phyloP scores from a whole-genome alignment of 2,888 invertebrate species.

The Spialia ferax region DNA sequence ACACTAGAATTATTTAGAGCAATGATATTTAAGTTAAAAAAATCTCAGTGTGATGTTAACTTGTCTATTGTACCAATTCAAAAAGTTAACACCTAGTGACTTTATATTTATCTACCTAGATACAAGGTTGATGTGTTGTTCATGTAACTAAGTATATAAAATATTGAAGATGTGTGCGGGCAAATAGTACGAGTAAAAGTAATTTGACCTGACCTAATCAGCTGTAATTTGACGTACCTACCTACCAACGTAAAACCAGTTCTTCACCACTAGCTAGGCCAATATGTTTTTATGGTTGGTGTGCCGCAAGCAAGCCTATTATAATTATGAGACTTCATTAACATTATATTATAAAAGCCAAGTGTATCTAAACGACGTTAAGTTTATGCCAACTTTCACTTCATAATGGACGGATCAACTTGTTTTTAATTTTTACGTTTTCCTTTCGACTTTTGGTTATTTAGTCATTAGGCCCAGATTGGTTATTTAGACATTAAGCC shows the following conservation, averaged over 20 bases:
- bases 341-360: neutral
- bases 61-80: too few species aligned
- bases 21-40: too few species aligned
- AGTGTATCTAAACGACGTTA: neutral
- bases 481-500: too few species aligned
- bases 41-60: too few species aligned
- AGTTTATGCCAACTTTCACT: neutral
- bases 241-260: slow-evolving; percentile 3
- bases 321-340: slow-evolving; percentile 1
- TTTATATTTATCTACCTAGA: too few species aligned
- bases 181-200: slow-evolving; percentile 1
- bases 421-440: neutral
- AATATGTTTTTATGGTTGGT: neutral
- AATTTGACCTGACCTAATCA: neutral
- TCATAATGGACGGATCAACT: neutral
- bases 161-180: neutral
- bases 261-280: neutral
- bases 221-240: slow-evolving; percentile 6
- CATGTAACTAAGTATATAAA: too few species aligned
- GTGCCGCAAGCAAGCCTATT: neutral
- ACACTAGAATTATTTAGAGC: too few species aligned
- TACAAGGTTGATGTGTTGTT: too few species aligned
- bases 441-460: neutral
- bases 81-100: too few species aligned
- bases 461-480: too few species aligned